Evolutionary conservation across 2,113 vertebrate species (phyloP), one percentile per base, ranked within the genome.

Genomic region (Leucopsar rothschildi): DNA sequence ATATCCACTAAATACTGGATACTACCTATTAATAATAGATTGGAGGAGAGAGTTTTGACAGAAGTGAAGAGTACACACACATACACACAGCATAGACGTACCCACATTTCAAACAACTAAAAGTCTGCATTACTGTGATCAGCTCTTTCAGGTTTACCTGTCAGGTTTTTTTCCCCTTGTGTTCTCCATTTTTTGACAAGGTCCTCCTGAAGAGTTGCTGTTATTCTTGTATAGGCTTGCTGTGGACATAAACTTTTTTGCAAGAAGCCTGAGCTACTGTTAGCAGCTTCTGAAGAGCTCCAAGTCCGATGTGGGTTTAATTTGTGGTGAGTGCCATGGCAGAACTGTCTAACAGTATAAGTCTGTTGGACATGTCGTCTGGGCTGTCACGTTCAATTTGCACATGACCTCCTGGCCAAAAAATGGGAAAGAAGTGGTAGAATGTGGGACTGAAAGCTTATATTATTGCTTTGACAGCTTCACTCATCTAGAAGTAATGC

Each of bases 401-500:
- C 98, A 98, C 98, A 98, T 99, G 99, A 99, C 98, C 99, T 98
- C 97, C 95, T 98, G 98, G 98, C 98, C 98, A 98, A 98, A 98
- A 98, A 98, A 97, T 98, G 98, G 98, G 98, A 98, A 98, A 98
- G 98, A 99, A 99, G 98, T 99, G 99, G 98, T 98, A 99, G 98
- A 99, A 98, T 98, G 98, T 96, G 96, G 98, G 97, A 98, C 98
- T 99, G 99, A 99, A 99, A 98, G 98, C 99, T 98, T 97, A 98
- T 98, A 98, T 99, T 99, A 99, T 99, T 98, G 98, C 97, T 98
- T 98, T 99, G 99, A 99, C 99, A 99, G 99, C 98, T 99, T 99
- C 99, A 99, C 98, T 99, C 99, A 99, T 99, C 99, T 99, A 98
- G 98, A 99, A 99, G 98, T 99, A 99, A 99, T 99, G 98, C 98